These are phyloP conservation scores for Ophioninae sp. DNA, from an alignment of 2,888 invertebrate genomes.

Conservation along the genomic window DNA sequence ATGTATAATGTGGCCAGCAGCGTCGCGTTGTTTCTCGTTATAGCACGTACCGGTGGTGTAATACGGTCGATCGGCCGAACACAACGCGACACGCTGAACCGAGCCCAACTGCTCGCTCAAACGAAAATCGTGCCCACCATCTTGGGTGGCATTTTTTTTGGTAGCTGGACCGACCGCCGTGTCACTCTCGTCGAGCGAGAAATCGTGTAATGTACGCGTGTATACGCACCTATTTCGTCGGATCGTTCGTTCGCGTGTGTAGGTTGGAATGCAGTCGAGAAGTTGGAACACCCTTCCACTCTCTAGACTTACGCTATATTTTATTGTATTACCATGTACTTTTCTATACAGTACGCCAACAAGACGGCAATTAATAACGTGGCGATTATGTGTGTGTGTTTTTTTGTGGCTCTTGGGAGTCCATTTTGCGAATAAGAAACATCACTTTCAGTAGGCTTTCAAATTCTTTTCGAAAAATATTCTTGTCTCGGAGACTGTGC, in stretches of 20 bases:
- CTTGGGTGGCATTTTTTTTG: conserved; percentile 64
- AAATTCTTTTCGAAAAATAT: neutral
- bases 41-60: conserved; percentile 44
- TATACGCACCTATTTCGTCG: conserved; percentile 31
- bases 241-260: conserved; percentile 39
- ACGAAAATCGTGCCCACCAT: conserved; percentile 41
- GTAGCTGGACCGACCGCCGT: conserved; percentile 33
- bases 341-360: neutral
- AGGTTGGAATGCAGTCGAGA: conserved; percentile 54
- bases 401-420: neutral
- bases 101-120: conserved; percentile 2
- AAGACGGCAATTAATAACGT: neutral
- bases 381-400: neutral
- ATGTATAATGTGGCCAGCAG: conserved; percentile 30
- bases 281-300: conserved; percentile 23
- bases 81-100: conserved; percentile 20
- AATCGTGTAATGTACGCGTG: conserved; percentile 35
- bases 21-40: conserved; percentile 56
- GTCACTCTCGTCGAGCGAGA: conserved; percentile 35
- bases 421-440: neutral
- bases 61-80: conserved; percentile 51
- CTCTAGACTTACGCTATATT: conserved; percentile 14
- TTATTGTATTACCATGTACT: neutral
- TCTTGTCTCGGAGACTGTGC: neutral
- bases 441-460: neutral